A percentile compares a stretch with the other conserved stretches of the same genome.
These are phyloP conservation scores for Microctonus hyperodae DNA, from an alignment of 2,888 invertebrate genomes.

Conservation along the genomic window DNA sequence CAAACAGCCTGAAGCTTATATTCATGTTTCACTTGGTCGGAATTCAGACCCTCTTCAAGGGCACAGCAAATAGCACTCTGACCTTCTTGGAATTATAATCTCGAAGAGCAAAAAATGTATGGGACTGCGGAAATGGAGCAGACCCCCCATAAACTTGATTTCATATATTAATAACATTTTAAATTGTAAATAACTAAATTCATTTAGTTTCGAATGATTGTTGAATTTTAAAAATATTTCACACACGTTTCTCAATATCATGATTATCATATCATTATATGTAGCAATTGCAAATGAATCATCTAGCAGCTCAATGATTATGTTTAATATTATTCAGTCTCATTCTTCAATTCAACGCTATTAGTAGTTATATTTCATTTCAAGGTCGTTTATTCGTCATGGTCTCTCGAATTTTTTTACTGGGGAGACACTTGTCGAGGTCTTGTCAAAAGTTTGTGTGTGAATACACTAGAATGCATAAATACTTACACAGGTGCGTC, in stretches of 20 bases:
- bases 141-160: conserved; percentile 14
- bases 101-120: not conserved
- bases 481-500: conserved; percentile 13
- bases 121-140: conserved; percentile 14
- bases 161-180: conserved; percentile 8
- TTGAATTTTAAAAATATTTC: too few relatives aligned
- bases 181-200: conserved; percentile 5
- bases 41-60: conserved; percentile 4
- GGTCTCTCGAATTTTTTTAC: conserved; percentile 44
- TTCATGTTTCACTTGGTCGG: not conserved
- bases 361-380: conserved; percentile 25
- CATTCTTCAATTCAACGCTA: conserved; percentile 2
- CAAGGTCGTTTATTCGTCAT: conserved; percentile 47
- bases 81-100: conserved; percentile 22
- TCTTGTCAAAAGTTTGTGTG: not conserved
- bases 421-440: conserved; percentile 23
- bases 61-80: conserved; percentile 7
- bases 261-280: not conserved
- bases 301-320: too few relatives aligned
- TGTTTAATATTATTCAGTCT: conserved; percentile 16
- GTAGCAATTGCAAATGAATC: too few relatives aligned
- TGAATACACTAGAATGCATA: not conserved
- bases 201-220: not conserved
- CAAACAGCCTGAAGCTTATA: not conserved
- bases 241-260: too few relatives aligned